A percentile compares a stretch with the other conserved stretches of the same genome.
These are phyloP conservation scores for Sylvicola cinctus DNA, from an alignment of 2,888 invertebrate species.

Conservation along the genomic window DNA sequence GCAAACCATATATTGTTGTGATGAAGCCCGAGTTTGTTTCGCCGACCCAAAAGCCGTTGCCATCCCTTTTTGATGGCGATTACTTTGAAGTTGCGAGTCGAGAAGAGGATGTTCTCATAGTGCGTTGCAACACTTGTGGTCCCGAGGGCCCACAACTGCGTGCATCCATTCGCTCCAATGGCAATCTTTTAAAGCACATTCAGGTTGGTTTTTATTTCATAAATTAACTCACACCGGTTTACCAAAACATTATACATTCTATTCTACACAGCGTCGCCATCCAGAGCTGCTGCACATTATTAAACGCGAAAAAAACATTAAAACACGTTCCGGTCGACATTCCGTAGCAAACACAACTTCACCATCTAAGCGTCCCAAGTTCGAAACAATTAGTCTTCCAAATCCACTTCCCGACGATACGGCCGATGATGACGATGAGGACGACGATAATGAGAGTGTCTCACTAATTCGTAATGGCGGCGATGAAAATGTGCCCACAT, in stretches of 20 bases:
- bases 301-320: conserved; percentile 1
- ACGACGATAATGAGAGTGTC: neutral
- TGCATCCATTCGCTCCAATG: conserved; percentile 2
- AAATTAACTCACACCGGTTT: neutral
- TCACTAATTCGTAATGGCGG: too few relatives aligned
- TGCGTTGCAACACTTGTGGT: conserved; percentile 3
- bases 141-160: conserved; percentile 2
- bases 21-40: too few relatives aligned
- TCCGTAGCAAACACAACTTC: too few relatives aligned
- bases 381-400: neutral
- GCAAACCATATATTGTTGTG: too few relatives aligned
- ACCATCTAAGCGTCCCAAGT: too few relatives aligned
- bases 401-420: neutral
- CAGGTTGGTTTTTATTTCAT: neutral
- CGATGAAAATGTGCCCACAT: too few relatives aligned
- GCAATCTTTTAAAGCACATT: conserved; percentile 3
- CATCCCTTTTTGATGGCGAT: conserved; percentile 2
- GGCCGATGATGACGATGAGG: neutral
- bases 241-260: neutral
- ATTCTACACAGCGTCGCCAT: neutral
- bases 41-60: too few relatives aligned
- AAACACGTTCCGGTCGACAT: neutral
- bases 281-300: conserved; percentile 1
- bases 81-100: conserved; percentile 1
- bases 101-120: conserved; percentile 2